Evolutionary conservation across 30 jellyfish, hydroid and myxozoan species (phyloP).

Genomic region (Rhopilema esculentum): DNA sequence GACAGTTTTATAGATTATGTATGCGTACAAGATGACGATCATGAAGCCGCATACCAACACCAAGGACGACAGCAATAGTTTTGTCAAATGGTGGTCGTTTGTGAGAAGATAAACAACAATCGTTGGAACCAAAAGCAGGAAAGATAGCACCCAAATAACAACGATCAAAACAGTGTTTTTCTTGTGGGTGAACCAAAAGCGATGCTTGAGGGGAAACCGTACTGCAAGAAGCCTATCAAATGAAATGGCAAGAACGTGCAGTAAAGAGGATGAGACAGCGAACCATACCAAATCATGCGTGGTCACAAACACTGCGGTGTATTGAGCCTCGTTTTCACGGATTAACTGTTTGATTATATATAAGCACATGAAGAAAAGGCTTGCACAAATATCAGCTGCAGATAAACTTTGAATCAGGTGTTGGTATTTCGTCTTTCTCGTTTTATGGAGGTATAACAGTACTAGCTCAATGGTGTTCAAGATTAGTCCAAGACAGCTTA

Average conservation of each 20-base stretch:
- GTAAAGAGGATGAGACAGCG: constrained; percentile 63
- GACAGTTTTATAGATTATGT: constrained; percentile 65
- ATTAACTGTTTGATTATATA: neutral
- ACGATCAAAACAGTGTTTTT: constrained; percentile 32
- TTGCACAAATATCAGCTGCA: constrained; percentile 51
- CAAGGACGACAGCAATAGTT: constrained; percentile 26
- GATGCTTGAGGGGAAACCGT: constrained; percentile 76
- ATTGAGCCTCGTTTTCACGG: neutral
- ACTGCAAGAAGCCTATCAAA: constrained; percentile 62
- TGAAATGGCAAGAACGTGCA: constrained; percentile 71
- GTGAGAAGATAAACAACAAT: constrained; percentile 3
- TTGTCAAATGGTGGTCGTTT: neutral
- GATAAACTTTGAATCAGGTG: constrained; percentile 51
- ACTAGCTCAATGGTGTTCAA: constrained; percentile 41
- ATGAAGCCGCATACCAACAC: constrained; percentile 50
- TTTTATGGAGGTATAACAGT: constrained; percentile 32
- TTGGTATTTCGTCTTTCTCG: constrained; percentile 47
- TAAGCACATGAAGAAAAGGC: constrained; percentile 13
- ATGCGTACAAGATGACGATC: constrained; percentile 52
- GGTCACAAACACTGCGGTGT: neutral
- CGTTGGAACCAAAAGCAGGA: constrained; percentile 33
- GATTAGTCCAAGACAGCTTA: constrained; percentile 23
- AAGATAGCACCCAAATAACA: constrained; percentile 46
- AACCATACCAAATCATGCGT: constrained; percentile 59
- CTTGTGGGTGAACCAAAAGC: constrained; percentile 56